Evolutionary conservation across 37 sponge, comb jelly and placozoan genomes (phyloP), one percentile per base, ranked within the genome.

Genomic region (Halisarca cf. caerulea): DNA sequence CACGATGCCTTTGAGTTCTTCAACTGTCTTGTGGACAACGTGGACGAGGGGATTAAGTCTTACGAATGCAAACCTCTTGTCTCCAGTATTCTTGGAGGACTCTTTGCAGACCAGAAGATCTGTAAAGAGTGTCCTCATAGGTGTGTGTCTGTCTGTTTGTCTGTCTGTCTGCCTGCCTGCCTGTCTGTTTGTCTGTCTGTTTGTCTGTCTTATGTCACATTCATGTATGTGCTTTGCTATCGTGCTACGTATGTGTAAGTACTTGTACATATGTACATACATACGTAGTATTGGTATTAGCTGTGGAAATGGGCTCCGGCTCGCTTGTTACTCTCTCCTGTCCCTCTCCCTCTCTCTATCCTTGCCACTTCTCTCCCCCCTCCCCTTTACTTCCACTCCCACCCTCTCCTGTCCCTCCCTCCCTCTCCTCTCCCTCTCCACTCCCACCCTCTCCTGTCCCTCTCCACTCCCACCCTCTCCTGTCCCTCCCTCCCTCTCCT

Each of bases 1-100:
- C 96, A 98, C 35, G 99, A 98, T 87, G 97, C 97, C n/a, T 87
- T 96, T 88, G 96, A 98, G 89, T 98, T 98, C 86, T 98, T 95
- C 87, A 98, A 96, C 81, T 90, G 90, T 25, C 80, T 98, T 39
- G 91, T 98, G 54, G 99, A 98, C 66, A 90, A 83, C 57, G 84
- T 98, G 83, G 97, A 97, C 80, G 96, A 96, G 40, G 97, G 92
- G 23, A 59, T 94, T 24, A 96, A 96, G 84, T 74, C 80, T n/a
- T 84, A 88, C 36, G 78, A 77, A 0, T 44, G 30, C 17, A 66
- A 82, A 36, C 42, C 70, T 27, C 27, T 81, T 20, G 70, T 95
- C 6, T 86, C 91, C 2, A 39, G 83, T 17, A 82, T 88, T 15
- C 83, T 98, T 15, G 99, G 95, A 45, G 99, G 99, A 0, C 78